Percentiles rank a stretch among this genome's conserved stretches.
phyloP scores from a whole-genome alignment of 1,140 invertebrate genomes.

The Drosophila sp. region DNA sequence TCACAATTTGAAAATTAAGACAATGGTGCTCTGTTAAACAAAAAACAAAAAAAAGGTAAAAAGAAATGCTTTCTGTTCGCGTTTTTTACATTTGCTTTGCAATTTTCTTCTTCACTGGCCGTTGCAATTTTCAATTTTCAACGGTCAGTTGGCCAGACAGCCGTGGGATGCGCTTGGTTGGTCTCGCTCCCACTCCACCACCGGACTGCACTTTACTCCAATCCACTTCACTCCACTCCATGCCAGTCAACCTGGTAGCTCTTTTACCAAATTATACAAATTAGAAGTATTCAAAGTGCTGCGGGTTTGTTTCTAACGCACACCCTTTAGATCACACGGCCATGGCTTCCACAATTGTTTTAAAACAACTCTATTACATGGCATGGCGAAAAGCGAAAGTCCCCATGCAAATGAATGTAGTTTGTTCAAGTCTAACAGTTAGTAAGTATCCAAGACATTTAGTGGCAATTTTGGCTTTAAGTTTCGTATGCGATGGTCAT shows the following conservation, averaged over 20 bases:
- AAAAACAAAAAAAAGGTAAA: constrained; percentile 36
- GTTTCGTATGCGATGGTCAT: constrained; percentile 39
- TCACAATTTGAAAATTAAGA: constrained; percentile 75
- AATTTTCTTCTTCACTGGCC: constrained; percentile 82
- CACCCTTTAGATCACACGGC: constrained; percentile 46
- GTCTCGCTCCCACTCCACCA: constrained; percentile 14
- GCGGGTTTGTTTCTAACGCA: constrained; percentile 64
- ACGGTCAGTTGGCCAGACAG: constrained; percentile 78
- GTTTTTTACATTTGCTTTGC: constrained; percentile 56
- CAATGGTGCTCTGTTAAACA: constrained; percentile 45
- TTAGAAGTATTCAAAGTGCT: constrained; percentile 61
- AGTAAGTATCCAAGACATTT: constrained; percentile 41
- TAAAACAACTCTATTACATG: background rate
- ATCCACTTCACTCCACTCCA: constrained; percentile 21
- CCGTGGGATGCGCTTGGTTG: constrained; percentile 65
- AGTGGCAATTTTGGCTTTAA: constrained; percentile 49
- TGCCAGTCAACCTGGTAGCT: constrained; percentile 38
- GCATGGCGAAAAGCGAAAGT: constrained; percentile 70
- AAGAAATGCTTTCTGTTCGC: constrained; percentile 59
- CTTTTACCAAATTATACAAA: constrained; percentile 67
- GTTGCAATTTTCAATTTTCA: constrained; percentile 82
- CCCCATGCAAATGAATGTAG: constrained; percentile 27
- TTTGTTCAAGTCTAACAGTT: background rate
- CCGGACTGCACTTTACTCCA: background rate
- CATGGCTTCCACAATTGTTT: constrained; percentile 24